phyloP scores from a whole-genome alignment of 1,140 invertebrate genomes.

The Drosophila ambigua region DNA sequence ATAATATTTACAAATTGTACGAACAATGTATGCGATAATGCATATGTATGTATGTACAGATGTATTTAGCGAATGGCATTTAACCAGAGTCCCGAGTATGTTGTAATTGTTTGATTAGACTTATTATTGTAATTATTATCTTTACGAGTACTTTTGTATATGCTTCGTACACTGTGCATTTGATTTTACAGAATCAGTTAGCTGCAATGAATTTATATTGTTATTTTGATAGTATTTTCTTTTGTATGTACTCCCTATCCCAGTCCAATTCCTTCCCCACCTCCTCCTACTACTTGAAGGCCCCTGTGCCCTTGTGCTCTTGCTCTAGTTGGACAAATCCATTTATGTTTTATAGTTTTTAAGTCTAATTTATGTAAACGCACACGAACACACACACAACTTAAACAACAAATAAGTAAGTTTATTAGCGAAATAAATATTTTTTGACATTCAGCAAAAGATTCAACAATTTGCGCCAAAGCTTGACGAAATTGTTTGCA shows the following conservation, averaged over 20 bases:
- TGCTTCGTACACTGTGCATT: slow-evolving; percentile 32
- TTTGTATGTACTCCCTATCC: slow-evolving; percentile 21
- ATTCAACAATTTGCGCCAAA: slow-evolving; percentile 26
- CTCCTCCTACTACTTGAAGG: not conserved
- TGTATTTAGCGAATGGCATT: slow-evolving; percentile 79
- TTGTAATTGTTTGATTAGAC: slow-evolving; percentile 73
- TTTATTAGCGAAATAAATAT: slow-evolving; percentile 78
- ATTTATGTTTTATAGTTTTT: slow-evolving; percentile 81
- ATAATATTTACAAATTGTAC: slow-evolving; percentile 49
- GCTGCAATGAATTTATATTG: slow-evolving; percentile 60
- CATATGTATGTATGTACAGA: slow-evolving; percentile 49
- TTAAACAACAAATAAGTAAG: slow-evolving; percentile 70
- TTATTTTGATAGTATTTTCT: slow-evolving; percentile 33
- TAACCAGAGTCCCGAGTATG: slow-evolving; percentile 60
- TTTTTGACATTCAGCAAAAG: slow-evolving; percentile 43
- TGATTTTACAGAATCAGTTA: slow-evolving; percentile 40
- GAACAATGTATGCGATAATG: not conserved
- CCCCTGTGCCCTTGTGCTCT: slow-evolving; percentile 39
- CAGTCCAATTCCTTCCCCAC: slow-evolving; percentile 16
- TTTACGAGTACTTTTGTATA: slow-evolving; percentile 36
- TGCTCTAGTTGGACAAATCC: slow-evolving; percentile 63
- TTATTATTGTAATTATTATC: slow-evolving; percentile 51
- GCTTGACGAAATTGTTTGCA: slow-evolving; percentile 34
- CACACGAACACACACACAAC: slow-evolving; percentile 40
- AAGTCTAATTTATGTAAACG: slow-evolving; percentile 73